A percentile compares a stretch with the other conserved stretches of the same genome.
Evolutionary conservation across 2,113 vertebrate species (phyloP).

Genomic region (Setophaga coronata): DNA sequence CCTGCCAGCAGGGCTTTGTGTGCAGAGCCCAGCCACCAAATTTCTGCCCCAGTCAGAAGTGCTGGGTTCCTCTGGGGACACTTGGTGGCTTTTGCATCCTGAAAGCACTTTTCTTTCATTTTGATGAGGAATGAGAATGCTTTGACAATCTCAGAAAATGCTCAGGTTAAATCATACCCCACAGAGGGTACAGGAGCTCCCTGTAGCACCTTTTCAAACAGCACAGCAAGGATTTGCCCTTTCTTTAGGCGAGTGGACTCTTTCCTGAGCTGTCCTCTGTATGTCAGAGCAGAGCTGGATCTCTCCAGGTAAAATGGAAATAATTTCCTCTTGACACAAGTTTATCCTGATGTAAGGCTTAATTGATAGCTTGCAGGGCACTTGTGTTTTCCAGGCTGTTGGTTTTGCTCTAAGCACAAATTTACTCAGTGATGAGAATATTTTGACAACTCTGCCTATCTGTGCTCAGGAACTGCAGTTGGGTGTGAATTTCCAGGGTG

Average conservation of each 20-base stretch:
- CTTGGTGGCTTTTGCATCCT: not conserved
- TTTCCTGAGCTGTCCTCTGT: not conserved
- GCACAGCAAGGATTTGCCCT: not conserved
- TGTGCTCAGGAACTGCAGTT: conserved; percentile 48
- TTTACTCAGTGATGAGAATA: conserved; percentile 68
- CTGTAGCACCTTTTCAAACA: not conserved
- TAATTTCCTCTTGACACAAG: conserved; percentile 50
- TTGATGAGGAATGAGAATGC: not conserved
- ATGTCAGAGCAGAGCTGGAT: not conserved
- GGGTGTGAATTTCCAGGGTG: conserved; percentile 67
- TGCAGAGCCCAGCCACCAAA: not conserved
- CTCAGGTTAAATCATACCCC: not conserved
- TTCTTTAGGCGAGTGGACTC: not conserved
- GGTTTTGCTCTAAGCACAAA: conserved; percentile 66
- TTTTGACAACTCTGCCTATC: conserved; percentile 69
- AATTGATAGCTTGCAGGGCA: conserved; percentile 60
- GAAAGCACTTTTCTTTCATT: not conserved
- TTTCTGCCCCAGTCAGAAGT: not conserved
- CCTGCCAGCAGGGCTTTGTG: not conserved
- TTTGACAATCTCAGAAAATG: not conserved
- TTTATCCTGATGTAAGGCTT: conserved; percentile 24
- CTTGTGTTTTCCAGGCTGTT: conserved; percentile 69
- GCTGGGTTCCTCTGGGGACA: not conserved
- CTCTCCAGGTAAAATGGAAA: not conserved
- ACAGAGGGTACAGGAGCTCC: not conserved